These are phyloP conservation scores for Phalacrocorax aristotelis DNA, from an alignment of 2,113 vertebrate species.

Conservation along the genomic window DNA sequence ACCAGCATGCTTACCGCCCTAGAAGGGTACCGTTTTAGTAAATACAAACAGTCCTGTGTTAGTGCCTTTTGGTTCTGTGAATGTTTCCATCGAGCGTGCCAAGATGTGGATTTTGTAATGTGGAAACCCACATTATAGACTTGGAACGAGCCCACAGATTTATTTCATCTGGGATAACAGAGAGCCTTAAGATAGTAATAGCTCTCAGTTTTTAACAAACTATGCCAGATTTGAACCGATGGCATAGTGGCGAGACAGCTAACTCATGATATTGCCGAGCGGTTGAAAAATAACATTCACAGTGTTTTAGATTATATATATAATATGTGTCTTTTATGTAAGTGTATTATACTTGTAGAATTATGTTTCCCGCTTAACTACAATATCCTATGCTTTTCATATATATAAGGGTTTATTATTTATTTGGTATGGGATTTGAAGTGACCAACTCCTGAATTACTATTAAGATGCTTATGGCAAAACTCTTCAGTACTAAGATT, in stretches of 20 bases:
- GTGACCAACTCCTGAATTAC: neutral
- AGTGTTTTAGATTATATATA: neutral
- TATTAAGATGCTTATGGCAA: neutral
- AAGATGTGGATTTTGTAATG: conserved; percentile 44
- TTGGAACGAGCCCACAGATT: neutral
- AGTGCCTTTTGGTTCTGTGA: neutral
- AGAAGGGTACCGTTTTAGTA: rapidly evolving
- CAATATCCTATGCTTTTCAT: neutral
- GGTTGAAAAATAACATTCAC: neutral
- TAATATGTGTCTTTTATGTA: too few relatives aligned
- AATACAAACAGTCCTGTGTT: conserved; percentile 20
- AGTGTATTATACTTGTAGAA: neutral
- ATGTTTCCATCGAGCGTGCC: conserved; percentile 7
- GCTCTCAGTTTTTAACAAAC: neutral
- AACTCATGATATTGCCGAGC: neutral
- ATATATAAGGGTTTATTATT: neutral
- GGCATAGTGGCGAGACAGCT: neutral
- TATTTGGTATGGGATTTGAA: neutral
- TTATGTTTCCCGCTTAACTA: neutral
- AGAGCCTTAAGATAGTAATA: neutral
- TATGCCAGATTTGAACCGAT: neutral
- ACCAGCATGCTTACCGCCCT: neutral
- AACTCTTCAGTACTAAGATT: neutral
- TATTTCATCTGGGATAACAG: neutral
- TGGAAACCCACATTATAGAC: neutral